phyloP scores from a whole-genome alignment of 2,113 vertebrate species.

The Odocoileus virginianus region DNA sequence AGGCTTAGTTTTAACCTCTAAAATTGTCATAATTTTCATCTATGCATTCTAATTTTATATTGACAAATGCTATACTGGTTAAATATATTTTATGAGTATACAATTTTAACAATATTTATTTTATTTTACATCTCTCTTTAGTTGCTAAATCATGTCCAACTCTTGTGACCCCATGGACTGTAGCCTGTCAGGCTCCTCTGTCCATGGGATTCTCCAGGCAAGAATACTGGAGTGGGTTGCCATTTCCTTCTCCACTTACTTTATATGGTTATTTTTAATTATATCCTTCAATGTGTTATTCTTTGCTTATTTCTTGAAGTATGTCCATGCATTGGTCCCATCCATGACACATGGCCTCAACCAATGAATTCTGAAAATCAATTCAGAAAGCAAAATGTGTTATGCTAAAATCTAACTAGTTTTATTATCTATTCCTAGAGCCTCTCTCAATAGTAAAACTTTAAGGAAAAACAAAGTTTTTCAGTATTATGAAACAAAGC shows the following conservation, averaged over 20 bases:
- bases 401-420: not conserved
- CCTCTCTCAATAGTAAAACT: not conserved
- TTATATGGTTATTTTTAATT: not conserved
- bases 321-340: not conserved
- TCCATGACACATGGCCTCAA: not conserved
- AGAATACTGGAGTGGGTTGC: not conserved
- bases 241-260: not conserved
- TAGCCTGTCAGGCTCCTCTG: not conserved
- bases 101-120: constrained; percentile 18
- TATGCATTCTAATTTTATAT: not conserved
- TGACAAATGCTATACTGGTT: not conserved
- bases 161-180: not conserved
- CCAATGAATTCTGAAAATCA: not conserved
- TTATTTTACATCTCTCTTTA: not conserved
- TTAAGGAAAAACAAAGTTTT: not conserved
- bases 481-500: not conserved
- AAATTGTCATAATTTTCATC: constrained; percentile 3
- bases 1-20: not conserved
- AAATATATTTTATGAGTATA: not conserved
- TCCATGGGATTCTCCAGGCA: not conserved
- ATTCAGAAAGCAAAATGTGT: not conserved
- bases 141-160: not conserved
- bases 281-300: not conserved
- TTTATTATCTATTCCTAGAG: not conserved
- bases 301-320: not conserved